Base-by-base conservation (phyloP, 2,888 invertebrate species). In the Drymonia ruficornis region DNA sequence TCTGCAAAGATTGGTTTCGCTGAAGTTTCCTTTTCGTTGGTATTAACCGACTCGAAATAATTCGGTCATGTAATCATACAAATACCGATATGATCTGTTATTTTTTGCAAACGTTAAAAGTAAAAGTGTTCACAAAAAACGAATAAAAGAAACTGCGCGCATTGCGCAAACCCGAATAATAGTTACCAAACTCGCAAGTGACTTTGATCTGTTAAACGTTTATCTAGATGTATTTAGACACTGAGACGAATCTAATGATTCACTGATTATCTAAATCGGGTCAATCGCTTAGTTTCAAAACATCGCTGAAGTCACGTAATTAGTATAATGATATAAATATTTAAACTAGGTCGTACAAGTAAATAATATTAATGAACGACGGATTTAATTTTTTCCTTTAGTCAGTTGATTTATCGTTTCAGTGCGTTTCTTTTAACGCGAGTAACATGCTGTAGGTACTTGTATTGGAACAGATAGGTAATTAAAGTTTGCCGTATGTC, bases 151-250 rank as follows among this genome's bases (percentile, higher is more conserved):
- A 46, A 46, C 29, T 15, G 29, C 29, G 7, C 29, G 15, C 16
- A 47, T 47, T 47, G 47, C 31, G 47, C 34, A 31, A 47, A 16
- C 34, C 11, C 12, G 7, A 34, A 47, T 18, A 19, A 47, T 34
- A 15, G 34, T 18, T 47, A 47, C 4, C 9, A 31, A 47, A 47
- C 34, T 34, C 16, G 31, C 47, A 34, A 28, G 47, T 47, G 16
- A 34, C 29, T 47, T 34, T 47, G 16, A 44, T 44, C 18, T 45
- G 3, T 31, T 31, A 34, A 34, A 34, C 11, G 34, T 18, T 47
- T 28, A 45, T 47, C 47, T 47, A 47, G 47, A 47, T 47, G 18
- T 34, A n/a, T 47, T 34, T 16, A 28, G 16, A 47, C 47, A 47
- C 18, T 47, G 47, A 34, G 18, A 34, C 47, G 47, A 47, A 47